These are phyloP conservation scores for Eulemur albifrons DNA, from an alignment of 2,797 vertebrate species.

Conservation along the genomic window DNA sequence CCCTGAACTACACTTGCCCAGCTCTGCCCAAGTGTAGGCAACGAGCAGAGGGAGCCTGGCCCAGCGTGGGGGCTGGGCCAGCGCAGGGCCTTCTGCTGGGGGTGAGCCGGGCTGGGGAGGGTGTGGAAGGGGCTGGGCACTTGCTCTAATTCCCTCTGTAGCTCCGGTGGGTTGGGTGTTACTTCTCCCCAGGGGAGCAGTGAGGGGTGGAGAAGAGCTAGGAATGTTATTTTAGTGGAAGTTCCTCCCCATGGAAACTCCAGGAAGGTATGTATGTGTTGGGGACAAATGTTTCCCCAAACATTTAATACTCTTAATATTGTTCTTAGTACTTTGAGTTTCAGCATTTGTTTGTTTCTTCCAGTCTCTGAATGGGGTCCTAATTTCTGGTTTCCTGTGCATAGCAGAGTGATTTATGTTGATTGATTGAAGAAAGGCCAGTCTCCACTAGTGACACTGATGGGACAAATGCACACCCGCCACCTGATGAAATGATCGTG, in stretches of 20 bases:
- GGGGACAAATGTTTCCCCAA: no score
- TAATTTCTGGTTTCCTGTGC: not conserved
- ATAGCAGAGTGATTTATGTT: not conserved
- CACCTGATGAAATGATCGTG: accelerated
- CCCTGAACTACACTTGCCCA: accelerated
- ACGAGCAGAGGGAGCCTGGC: not conserved
- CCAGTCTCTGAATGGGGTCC: not conserved
- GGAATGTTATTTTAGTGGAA: not conserved
- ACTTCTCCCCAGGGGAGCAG: not conserved
- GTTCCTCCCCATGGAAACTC: not conserved
- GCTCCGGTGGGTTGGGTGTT: not conserved
- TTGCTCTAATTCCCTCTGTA: not conserved
- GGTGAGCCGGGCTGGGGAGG: not conserved
- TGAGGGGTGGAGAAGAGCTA: not conserved
- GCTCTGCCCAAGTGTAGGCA: no score
- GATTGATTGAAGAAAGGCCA: not conserved
- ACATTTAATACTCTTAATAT: not conserved
- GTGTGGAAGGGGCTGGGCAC: not conserved
- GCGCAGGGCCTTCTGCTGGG: not conserved
- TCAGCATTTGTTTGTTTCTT: not conserved
- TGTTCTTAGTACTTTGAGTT: not conserved
- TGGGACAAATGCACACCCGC: not conserved
- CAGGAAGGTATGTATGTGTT: not conserved
- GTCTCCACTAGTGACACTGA: accelerated
- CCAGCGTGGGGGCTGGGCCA: not conserved